Evolutionary conservation across 1,140 invertebrate genomes (phyloP).

Genomic region (Monomorium pharaonis): DNA sequence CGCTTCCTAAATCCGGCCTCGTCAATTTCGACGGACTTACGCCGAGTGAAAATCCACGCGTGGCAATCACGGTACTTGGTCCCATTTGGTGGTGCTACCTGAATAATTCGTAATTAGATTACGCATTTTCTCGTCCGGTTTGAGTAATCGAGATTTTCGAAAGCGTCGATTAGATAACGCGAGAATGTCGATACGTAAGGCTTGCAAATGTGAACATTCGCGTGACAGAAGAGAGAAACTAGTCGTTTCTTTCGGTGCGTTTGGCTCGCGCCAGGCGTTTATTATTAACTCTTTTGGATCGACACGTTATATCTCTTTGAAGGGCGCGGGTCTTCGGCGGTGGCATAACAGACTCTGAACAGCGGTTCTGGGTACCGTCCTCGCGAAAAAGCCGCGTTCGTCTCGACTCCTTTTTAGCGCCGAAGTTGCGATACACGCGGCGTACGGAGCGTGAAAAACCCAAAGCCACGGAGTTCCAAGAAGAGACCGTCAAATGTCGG

Average conservation of each 20-base stretch:
- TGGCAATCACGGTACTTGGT: too few species aligned
- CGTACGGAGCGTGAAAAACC: neutral
- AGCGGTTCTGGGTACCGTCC: slow-evolving; percentile 76
- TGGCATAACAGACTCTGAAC: slow-evolving; percentile 77
- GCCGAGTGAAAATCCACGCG: neutral
- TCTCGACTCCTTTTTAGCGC: slow-evolving; percentile 47
- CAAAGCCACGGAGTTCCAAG: slow-evolving; percentile 5
- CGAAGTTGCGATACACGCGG: slow-evolving; percentile 63
- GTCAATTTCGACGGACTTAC: slow-evolving; percentile 35
- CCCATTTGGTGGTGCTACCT: too few species aligned
- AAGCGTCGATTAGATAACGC: neutral
- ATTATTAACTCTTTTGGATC: slow-evolving; percentile 80
- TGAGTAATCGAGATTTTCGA: neutral
- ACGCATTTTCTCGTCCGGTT: neutral
- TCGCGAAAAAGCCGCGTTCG: slow-evolving; percentile 55
- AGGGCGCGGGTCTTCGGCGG: slow-evolving; percentile 59
- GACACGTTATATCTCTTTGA: slow-evolving; percentile 78
- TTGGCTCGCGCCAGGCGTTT: slow-evolving; percentile 66
- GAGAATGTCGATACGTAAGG: too few species aligned
- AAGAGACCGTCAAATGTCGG: slow-evolving; percentile 33
- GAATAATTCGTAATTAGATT: neutral
- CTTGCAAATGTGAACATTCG: neutral
- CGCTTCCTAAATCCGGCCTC: slow-evolving; percentile 58
- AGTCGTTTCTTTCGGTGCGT: slow-evolving; percentile 47
- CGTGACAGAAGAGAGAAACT: neutral